Base-by-base conservation (phyloP, 2,113 vertebrate species). In the Malurus melanocephalus region DNA sequence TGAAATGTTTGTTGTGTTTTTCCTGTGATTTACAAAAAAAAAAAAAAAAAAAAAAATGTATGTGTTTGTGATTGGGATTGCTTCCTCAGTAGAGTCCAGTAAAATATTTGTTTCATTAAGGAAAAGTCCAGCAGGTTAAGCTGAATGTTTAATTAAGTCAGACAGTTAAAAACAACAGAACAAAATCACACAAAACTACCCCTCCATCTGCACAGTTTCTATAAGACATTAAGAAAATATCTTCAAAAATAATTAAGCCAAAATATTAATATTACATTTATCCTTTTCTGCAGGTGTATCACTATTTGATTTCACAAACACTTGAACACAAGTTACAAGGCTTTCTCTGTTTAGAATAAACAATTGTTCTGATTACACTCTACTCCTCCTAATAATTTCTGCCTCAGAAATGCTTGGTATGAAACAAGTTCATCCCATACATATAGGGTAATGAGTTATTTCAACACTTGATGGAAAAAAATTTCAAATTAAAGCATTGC, bases 401-500 rank as follows among this genome's bases (percentile, higher is more conserved):
- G 33, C 38, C 32, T 78, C 51, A 69, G 48, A 85, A 90, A 64
- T 85, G 16, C 67, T 91, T 61, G 43, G 8, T 46, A 26, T 61
- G 53, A 89, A 43, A 85, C 75, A 61, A 92, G 35, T 57, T 88
- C 72, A 93, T 59, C 48, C 38, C 35, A 60, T 75, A 66, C 2
- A 10, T 61, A n/a, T 35, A 91, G 65, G 55, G 32, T 90, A 88
- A 86, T 90, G 28, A 82, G 55, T 88, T 78, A 53, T 66, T 93
- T 86, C 52, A 87, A 9, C 27, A 65, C 30, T 55, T 33, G 20
- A 80, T 52, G 53, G 91, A 91, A 73, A 22, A 35, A 93, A 94
- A 80, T 82, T 52, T 87, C 72, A 68, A 81, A 75, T 80, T 17
- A 75, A 93, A 94, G 46, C 5, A 35, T 9, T 53, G 21, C n/a